Base-by-base conservation (phyloP, 1,140 invertebrate species). In the Drosophila triauraria region DNA sequence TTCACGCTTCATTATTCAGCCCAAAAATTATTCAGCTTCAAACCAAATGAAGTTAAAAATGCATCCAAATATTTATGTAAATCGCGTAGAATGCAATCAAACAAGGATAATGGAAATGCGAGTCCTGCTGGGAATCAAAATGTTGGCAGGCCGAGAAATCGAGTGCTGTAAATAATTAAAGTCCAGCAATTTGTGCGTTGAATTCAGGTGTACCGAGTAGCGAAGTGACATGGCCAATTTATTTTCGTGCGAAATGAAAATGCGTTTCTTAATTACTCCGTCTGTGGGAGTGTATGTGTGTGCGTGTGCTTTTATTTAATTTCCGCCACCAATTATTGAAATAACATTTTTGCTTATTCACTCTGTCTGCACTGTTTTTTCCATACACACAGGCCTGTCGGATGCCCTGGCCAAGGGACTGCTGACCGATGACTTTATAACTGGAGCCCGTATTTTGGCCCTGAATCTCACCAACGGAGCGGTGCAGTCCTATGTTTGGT, bases 401-500 rank as follows among this genome's bases (percentile, higher is more conserved):
- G 95, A 95, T 82, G 94, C 94, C 6, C 87, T 95, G 44, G 93
- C 94, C 27, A 94, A 94, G 77, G 94, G 94, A 17, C 91, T 95
- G 59, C 92, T 94, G 12, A 95, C 94, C 30, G 94, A 95, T 78
- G 85, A 93, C 67, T 93, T 93, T 62, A 93, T 95, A 50, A 91
- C 95, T 4, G 94, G 94, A 30, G 93, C 95, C 51, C 92, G 95
- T 53, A 94, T 95, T 61, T 84, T 95, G 62, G 94, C 94, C 23
- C 91, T 95, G 44, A 95, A 95, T 79, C 92, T 94, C n/a, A 93
- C 95, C 20, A 95, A 94, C 44, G 94, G 95, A 3, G 91, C 93
- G 5, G 92, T 95, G 4, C 93, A 94, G 30, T 94, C 93, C 30
- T 93, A 94, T 56, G 94, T 94, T 0, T 95, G 95, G 94, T 94